Percentiles rank a stretch among this genome's conserved stretches.
These are phyloP conservation scores for Phyllotis vaccarum DNA, from an alignment of 2,797 vertebrate genomes.

Conservation along the genomic window DNA sequence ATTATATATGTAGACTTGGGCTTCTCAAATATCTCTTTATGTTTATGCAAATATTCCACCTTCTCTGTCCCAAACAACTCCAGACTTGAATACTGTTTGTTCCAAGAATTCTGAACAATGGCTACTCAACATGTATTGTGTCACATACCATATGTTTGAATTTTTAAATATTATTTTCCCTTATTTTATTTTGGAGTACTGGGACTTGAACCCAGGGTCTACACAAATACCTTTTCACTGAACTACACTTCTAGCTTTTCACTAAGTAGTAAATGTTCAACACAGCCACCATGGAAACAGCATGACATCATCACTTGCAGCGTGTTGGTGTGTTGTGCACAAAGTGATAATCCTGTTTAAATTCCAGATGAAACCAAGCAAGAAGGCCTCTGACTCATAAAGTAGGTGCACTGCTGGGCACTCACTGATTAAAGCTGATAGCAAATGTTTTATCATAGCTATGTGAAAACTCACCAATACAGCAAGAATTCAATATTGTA, in stretches of 20 bases:
- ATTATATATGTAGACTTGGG: background rate
- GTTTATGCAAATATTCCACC: background rate
- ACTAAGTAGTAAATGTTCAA: background rate
- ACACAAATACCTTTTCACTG: background rate
- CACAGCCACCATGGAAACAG: background rate
- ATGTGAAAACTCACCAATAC: background rate
- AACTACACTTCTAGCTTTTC: background rate
- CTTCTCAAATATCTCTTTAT: background rate
- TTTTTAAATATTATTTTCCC: background rate
- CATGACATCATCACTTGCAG: background rate
- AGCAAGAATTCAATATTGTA: background rate
- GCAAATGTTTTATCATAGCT: background rate
- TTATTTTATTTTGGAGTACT: background rate
- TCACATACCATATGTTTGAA: background rate
- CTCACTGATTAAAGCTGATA: background rate
- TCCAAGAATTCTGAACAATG: background rate
- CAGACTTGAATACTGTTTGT: background rate
- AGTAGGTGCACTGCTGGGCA: background rate
- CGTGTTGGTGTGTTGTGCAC: background rate
- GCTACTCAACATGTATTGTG: background rate
- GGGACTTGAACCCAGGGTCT: background rate
- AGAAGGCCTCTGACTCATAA: background rate
- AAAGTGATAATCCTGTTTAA: background rate
- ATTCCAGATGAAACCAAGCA: background rate
- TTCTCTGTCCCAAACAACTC: background rate